These are phyloP conservation scores for Oscheius onirici DNA, from an alignment of 2,888 invertebrate species.

Conservation along the genomic window DNA sequence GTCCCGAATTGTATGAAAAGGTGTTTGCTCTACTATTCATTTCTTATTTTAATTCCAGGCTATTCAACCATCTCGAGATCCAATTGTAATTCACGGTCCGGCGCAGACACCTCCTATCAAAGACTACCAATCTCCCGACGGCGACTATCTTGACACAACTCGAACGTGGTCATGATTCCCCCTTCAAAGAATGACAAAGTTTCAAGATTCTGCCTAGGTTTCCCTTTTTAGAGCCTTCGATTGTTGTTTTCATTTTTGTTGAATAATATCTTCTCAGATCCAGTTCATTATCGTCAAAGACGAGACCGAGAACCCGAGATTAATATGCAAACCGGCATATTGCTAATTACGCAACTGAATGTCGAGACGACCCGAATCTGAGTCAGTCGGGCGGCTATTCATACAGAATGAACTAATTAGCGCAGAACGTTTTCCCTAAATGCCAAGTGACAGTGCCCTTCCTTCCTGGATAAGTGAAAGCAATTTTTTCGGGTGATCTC, in stretches of 20 bases:
- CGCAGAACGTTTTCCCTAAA: too few species aligned
- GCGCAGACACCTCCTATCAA: conserved; percentile 85
- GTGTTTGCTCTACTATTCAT: conserved; percentile 75
- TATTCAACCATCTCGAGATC: conserved; percentile 79
- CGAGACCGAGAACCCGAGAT: neutral
- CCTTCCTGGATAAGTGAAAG: too few species aligned
- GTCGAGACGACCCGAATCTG: too few species aligned
- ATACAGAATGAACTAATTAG: too few species aligned
- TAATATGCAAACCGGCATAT: conserved; percentile 7
- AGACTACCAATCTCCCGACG: conserved; percentile 85
- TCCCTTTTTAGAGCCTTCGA: neutral
- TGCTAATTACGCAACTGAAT: conserved; percentile 14
- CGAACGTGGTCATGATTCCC: conserved; percentile 45
- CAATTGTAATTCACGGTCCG: conserved; percentile 81
- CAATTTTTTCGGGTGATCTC: too few species aligned
- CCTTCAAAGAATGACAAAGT: neutral
- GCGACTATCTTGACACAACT: conserved; percentile 85
- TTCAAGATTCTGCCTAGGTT: neutral
- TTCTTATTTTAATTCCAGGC: conserved; percentile 37
- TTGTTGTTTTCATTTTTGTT: conserved; percentile 15
- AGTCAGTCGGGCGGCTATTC: too few species aligned
- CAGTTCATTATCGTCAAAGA: neutral
- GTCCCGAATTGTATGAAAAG: conserved; percentile 86
- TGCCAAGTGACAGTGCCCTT: too few species aligned
- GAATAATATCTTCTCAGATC: conserved; percentile 12